Evolutionary conservation across 2,888 invertebrate species (phyloP).

Genomic region (Thyatira batis): DNA sequence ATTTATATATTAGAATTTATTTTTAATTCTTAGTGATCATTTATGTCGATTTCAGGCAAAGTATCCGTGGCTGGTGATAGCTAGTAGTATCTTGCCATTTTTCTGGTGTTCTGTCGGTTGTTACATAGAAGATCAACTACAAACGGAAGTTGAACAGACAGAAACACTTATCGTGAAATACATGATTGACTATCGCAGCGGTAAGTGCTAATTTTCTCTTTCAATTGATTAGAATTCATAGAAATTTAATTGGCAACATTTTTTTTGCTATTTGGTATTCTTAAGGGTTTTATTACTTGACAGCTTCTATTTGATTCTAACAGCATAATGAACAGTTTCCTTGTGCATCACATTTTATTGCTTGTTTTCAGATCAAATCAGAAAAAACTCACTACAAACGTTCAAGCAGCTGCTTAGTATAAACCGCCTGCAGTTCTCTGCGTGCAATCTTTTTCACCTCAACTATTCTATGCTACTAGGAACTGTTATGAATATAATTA

Average conservation of each 20-base stretch:
- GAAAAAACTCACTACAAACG: slow-evolving; percentile 42
- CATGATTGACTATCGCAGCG: slow-evolving; percentile 57
- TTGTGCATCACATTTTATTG: too few species aligned
- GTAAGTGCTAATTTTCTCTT: slow-evolving; percentile 40
- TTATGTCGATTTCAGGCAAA: slow-evolving; percentile 26
- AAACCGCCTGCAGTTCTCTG: slow-evolving; percentile 50
- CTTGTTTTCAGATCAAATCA: slow-evolving; percentile 41
- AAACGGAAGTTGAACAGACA: slow-evolving; percentile 48
- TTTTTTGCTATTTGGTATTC: too few species aligned
- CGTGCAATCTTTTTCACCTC: slow-evolving; percentile 50
- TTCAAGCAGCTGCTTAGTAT: slow-evolving; percentile 52
- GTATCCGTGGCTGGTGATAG: slow-evolving; percentile 38
- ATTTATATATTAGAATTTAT: not conserved
- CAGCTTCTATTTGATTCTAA: too few species aligned
- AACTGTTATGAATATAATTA: slow-evolving; percentile 55
- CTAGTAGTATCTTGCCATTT: slow-evolving; percentile 42
- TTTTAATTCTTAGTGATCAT: not conserved
- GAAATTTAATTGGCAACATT: not conserved
- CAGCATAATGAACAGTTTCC: too few species aligned
- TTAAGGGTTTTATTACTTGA: too few species aligned
- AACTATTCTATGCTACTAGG: slow-evolving; percentile 53
- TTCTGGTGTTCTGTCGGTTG: slow-evolving; percentile 49
- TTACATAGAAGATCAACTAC: slow-evolving; percentile 48
- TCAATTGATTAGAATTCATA: too few species aligned
- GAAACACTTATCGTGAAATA: slow-evolving; percentile 54